Evolutionary conservation across 2,113 vertebrate species (phyloP).

Genomic region (Mesoclemmys tuberculata): DNA sequence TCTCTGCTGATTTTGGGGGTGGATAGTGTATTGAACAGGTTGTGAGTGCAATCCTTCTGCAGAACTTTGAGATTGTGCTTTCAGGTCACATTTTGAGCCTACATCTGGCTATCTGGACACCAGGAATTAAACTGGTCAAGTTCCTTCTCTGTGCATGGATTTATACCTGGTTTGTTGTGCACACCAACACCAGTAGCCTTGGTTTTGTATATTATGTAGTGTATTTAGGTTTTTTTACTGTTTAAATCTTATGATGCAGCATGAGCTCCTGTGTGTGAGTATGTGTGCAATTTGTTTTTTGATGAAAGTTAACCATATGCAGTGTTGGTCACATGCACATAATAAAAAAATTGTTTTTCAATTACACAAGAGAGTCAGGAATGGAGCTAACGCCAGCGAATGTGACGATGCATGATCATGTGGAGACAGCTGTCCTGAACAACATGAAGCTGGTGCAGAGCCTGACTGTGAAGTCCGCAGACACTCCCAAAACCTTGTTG

Average conservation of each 20-base stretch:
- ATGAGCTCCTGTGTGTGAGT: neutral
- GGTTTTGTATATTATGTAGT: neutral
- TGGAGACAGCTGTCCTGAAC: neutral
- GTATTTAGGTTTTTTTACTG: neutral
- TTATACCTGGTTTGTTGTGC: neutral
- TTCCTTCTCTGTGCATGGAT: neutral
- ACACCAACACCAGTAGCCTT: neutral
- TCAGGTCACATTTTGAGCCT: neutral
- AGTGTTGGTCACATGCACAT: fast-evolving
- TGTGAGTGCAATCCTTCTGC: fast-evolving
- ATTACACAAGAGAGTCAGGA: neutral
- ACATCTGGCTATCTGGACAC: fast-evolving
- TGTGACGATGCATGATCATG: neutral
- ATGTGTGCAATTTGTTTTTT: fast-evolving
- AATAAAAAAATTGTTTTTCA: neutral
- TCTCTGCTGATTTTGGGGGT: neutral
- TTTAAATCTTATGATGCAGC: neutral
- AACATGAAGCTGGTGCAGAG: neutral
- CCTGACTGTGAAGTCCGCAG: fast-evolving
- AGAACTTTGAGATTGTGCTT: neutral
- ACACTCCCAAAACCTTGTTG: fast-evolving
- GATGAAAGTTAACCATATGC: neutral
- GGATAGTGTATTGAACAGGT: fast-evolving
- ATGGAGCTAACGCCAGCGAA: neutral
- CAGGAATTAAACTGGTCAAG: neutral